Evolutionary conservation across 2,113 vertebrate genomes (phyloP).

Genomic region (Scolopax mira): DNA sequence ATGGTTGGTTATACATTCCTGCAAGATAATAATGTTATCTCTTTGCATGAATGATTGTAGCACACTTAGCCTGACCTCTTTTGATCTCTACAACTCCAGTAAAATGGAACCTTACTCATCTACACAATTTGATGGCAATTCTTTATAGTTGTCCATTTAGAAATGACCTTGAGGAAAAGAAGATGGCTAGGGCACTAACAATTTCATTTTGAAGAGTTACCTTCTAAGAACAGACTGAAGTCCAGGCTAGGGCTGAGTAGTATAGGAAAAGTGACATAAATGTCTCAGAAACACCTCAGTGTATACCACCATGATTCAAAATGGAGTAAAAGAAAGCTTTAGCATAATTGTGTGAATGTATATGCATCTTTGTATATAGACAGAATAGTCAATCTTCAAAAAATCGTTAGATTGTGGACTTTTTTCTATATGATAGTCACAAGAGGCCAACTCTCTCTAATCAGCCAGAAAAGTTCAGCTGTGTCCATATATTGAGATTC

Average conservation of each 20-base stretch:
- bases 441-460: background rate
- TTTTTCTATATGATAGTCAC: background rate
- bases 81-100: background rate
- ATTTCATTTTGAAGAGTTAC: background rate
- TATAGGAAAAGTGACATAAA: background rate
- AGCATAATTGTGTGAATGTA: background rate
- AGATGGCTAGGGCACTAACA: background rate
- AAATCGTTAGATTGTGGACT: background rate
- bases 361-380: background rate
- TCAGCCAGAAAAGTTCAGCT: background rate
- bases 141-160: background rate
- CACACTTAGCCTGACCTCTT: background rate
- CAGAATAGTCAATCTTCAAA: background rate
- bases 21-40: background rate
- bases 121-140: background rate
- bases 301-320: background rate
- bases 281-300: background rate
- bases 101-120: background rate
- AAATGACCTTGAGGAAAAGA: background rate
- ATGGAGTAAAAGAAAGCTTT: background rate
- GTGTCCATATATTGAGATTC: background rate
- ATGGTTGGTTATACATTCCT: background rate
- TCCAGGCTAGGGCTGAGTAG: too few relatives aligned
- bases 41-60: background rate
- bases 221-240: background rate